phyloP scores from a whole-genome alignment of 1,140 invertebrate genomes.

The Laodelphax striatellus region DNA sequence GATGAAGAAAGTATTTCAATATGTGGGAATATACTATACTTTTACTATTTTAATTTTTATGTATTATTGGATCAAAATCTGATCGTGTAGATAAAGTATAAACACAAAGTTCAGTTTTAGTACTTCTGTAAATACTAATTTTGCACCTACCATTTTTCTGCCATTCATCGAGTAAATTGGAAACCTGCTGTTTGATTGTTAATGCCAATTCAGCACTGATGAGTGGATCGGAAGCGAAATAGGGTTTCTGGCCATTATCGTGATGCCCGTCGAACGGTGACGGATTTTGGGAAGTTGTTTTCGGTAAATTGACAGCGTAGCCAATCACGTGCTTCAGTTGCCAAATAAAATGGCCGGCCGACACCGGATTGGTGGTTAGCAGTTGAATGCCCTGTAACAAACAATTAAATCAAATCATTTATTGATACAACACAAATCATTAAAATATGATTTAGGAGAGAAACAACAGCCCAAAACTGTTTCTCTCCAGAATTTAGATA shows the following conservation, averaged over 20 bases:
- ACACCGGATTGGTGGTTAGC: constrained; percentile 35
- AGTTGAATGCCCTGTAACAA: constrained; percentile 14
- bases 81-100: no score
- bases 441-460: background rate
- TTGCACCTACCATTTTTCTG: constrained; percentile 25
- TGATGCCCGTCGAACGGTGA: constrained; percentile 14
- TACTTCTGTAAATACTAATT: no score
- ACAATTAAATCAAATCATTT: no score
- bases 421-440: background rate
- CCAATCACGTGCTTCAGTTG: constrained; percentile 49
- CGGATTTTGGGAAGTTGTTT: background rate
- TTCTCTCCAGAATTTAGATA: no score
- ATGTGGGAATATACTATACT: no score
- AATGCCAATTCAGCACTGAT: constrained; percentile 36
- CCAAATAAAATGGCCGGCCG: constrained; percentile 45
- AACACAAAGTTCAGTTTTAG: no score
- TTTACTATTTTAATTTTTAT: no score
- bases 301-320: constrained; percentile 23
- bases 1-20: no score
- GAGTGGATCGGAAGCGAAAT: constrained; percentile 25
- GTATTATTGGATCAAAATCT: no score
- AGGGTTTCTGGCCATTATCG: no score
- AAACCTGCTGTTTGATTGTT: constrained; percentile 43
- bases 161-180: constrained; percentile 40
- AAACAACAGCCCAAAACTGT: no score